A percentile compares a stretch with the other conserved stretches of the same genome.
Conservation (phyloP, 2,113 vertebrate species). For the Kobus ellipsiprymnus region DNA sequence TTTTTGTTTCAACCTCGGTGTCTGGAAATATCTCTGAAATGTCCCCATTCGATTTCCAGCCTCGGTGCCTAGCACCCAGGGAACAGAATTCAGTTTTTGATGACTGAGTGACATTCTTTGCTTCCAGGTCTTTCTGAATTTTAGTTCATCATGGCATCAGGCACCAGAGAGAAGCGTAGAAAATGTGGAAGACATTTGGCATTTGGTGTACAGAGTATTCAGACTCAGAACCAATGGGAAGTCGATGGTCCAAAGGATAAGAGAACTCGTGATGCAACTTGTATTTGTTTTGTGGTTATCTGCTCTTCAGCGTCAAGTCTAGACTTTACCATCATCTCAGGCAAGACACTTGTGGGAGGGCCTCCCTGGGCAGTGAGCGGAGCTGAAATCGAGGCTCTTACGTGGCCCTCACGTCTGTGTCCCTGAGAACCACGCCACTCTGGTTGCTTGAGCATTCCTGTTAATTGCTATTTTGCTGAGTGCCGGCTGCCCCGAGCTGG, state of each 20-base stretch:
- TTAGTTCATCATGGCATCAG: neutral
- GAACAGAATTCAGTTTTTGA: constrained; percentile 40
- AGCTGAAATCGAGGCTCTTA: neutral
- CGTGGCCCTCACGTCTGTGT: neutral
- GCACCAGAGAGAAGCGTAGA: neutral
- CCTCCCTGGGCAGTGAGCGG: neutral
- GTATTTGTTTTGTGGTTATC: neutral
- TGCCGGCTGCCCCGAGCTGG: neutral
- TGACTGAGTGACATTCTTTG: neutral
- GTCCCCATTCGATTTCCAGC: constrained; percentile 30
- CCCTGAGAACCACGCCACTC: neutral
- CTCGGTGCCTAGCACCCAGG: neutral
- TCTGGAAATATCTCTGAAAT: neutral
- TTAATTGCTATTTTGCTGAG: neutral
- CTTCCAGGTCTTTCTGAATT: neutral
- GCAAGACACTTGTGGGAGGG: neutral
- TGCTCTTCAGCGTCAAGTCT: neutral
- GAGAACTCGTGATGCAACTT: neutral
- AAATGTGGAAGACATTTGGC: neutral
- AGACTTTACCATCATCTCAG: neutral
- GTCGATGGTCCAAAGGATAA: neutral
- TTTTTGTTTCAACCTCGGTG: neutral
- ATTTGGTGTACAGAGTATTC: neutral
- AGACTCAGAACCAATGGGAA: neutral
- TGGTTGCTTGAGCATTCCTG: neutral